A percentile compares a stretch with the other conserved stretches of the same genome.
Conservation (phyloP, 2,888 invertebrate genomes). For the Lepidonotus clava region DNA sequence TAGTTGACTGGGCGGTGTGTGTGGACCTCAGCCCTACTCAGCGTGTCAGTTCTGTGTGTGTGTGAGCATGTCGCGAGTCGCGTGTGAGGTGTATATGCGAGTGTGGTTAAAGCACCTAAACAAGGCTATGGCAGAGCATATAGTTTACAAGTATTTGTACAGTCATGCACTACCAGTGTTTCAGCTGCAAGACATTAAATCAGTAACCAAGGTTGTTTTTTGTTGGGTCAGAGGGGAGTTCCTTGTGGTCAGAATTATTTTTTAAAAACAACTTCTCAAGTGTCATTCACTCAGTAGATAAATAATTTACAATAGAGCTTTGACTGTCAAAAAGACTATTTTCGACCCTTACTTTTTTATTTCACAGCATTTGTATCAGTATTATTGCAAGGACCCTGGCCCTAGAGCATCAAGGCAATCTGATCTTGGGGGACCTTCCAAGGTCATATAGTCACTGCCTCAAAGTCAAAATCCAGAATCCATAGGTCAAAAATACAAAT, state of each 20-base stretch:
- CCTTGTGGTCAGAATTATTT: not conserved
- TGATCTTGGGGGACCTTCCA: not conserved
- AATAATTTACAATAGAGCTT: slow-evolving; percentile 24
- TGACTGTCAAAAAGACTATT: slow-evolving; percentile 1
- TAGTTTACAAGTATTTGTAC: slow-evolving; percentile 10
- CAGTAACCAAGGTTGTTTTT: not conserved
- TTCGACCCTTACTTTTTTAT: not conserved
- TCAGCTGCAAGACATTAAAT: not conserved
- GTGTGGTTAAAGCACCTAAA: not conserved
- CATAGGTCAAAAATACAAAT: not conserved
- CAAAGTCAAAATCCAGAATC: too few relatives aligned
- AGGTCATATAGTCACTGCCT: not conserved
- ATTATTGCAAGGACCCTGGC: not conserved
- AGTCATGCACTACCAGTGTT: not conserved
- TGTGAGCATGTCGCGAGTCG: slow-evolving; percentile 3
- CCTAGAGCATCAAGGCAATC: not conserved
- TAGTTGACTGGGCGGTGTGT: not conserved
- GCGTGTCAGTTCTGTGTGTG: not conserved
- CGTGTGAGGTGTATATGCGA: too few relatives aligned
- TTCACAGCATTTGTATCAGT: slow-evolving; percentile 28
- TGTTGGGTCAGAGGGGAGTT: not conserved
- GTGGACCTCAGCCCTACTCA: not conserved
- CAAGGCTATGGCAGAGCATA: not conserved
- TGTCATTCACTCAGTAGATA: not conserved
- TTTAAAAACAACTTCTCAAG: not conserved